A percentile compares a stretch with the other conserved stretches of the same genome.
Evolutionary conservation across 2,797 vertebrate genomes (phyloP).

Genomic region (Gouania willdenowi): DNA sequence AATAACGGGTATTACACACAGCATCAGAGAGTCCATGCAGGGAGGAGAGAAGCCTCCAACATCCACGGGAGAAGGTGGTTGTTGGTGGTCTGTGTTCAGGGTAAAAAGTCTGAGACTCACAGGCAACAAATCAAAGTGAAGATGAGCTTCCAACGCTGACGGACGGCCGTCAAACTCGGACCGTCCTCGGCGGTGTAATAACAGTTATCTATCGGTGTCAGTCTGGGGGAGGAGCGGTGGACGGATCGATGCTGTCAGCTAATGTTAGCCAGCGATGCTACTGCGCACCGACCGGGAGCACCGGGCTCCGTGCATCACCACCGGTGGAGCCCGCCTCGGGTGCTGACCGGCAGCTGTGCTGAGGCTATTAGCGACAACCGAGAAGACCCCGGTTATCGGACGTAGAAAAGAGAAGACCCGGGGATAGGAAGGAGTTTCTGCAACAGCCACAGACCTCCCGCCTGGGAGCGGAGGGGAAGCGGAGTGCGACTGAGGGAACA

Average conservation of each 20-base stretch:
- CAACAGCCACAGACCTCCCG: constrained; percentile 58
- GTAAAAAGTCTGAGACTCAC: constrained; percentile 31
- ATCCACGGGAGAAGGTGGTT: constrained; percentile 29
- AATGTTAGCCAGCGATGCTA: constrained; percentile 57
- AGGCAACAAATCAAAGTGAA: constrained; percentile 39
- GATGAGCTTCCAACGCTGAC: constrained; percentile 19
- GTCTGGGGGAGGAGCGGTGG: constrained; percentile 46
- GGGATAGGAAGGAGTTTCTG: constrained; percentile 24
- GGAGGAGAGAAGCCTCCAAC: constrained; percentile 30
- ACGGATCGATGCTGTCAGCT: constrained; percentile 70
- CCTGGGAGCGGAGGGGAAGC: constrained; percentile 49
- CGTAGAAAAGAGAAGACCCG: constrained; percentile 26
- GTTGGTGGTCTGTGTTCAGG: constrained; percentile 25
- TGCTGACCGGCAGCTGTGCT: constrained; percentile 17
- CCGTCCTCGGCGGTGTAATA: constrained; percentile 20
- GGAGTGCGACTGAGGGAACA: constrained; percentile 49
- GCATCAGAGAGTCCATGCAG: constrained; percentile 61
- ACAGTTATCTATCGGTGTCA: constrained; percentile 35
- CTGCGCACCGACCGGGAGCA: constrained; percentile 64
- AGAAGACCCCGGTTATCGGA: constrained; percentile 23
- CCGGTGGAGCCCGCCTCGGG: constrained; percentile 52
- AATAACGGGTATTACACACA: constrained; percentile 17
- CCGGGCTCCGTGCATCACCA: constrained; percentile 62
- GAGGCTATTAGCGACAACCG: constrained; percentile 11
- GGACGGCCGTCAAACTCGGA: too few relatives aligned